Percentiles rank a stretch among this genome's conserved stretches.
phyloP scores from a whole-genome alignment of 2,888 invertebrate genomes.

The Drosophila pseudotalamancana region DNA sequence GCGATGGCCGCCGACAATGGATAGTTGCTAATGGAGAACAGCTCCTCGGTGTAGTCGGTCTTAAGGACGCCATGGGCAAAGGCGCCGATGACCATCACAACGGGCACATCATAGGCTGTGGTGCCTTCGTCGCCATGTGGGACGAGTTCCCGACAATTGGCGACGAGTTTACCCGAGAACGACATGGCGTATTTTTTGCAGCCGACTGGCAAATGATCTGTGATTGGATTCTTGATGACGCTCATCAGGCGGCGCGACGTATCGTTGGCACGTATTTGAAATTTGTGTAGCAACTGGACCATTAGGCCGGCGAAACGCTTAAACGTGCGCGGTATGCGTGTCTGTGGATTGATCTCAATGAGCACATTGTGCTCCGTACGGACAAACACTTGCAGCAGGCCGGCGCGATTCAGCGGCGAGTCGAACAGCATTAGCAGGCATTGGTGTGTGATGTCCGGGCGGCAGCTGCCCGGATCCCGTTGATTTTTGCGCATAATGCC shows the following conservation, averaged over 20 bases:
- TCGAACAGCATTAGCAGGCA: constrained; percentile 99
- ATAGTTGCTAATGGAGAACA: constrained; percentile 96
- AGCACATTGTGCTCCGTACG: constrained; percentile 96
- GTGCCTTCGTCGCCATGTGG: constrained; percentile 84
- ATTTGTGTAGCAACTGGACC: constrained; percentile 98
- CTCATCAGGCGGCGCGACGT: constrained; percentile 95
- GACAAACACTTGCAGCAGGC: constrained; percentile 96
- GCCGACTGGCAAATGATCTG: constrained; percentile 97
- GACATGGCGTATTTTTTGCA: constrained; percentile 95
- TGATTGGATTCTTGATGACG: constrained; percentile 98
- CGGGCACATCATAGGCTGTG: constrained; percentile 90
- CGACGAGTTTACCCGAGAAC: constrained; percentile 90
- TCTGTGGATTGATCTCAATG: constrained; percentile 98
- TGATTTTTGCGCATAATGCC: constrained; percentile 93
- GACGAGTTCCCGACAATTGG: constrained; percentile 90
- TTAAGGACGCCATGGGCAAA: constrained; percentile 98
- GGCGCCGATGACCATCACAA: constrained; percentile 96
- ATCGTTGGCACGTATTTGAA: constrained; percentile 95
- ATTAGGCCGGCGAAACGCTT: constrained; percentile 98
- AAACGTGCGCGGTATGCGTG: constrained; percentile 97
- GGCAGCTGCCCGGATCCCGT: constrained; percentile 93
- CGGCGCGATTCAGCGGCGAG: constrained; percentile 98
- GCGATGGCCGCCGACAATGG: constrained; percentile 98
- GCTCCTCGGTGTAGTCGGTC: constrained; percentile 95
- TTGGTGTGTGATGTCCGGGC: constrained; percentile 99